Conservation (phyloP, 1,140 invertebrate species). For the Brachionus manjavacas region DNA sequence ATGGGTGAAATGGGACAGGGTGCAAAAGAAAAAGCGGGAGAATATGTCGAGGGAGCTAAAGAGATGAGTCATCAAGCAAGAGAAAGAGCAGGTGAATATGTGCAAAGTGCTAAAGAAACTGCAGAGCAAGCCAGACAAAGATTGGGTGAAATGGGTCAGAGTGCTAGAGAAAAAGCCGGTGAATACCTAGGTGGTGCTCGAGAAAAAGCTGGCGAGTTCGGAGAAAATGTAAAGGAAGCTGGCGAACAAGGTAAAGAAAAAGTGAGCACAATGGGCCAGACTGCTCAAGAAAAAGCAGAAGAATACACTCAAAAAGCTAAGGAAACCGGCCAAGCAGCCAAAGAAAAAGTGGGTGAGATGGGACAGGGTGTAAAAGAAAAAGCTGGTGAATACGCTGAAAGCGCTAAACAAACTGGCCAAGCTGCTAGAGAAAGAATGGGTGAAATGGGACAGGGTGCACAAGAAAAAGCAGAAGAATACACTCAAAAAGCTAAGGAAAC, state of each 20-base stretch:
- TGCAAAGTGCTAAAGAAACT: neutral
- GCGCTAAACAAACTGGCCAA: neutral
- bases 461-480: neutral
- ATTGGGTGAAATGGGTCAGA: neutral
- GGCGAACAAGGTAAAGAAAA: neutral
- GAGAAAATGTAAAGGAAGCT: neutral
- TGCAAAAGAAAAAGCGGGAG: neutral
- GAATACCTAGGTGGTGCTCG: neutral
- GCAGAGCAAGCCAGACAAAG: neutral
- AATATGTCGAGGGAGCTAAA: neutral
- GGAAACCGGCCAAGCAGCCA: neutral
- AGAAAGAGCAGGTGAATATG: neutral
- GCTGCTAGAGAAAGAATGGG: neutral
- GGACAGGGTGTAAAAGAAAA: neutral
- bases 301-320: neutral
- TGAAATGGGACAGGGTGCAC: neutral
- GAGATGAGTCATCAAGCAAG: neutral
- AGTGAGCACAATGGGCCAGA: neutral
- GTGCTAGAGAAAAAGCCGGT: neutral
- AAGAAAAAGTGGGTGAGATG: neutral
- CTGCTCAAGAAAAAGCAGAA: neutral
- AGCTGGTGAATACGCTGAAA: neutral
- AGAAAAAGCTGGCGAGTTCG: neutral
- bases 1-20: neutral
- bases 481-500: neutral